phyloP scores from a whole-genome alignment of 2,888 invertebrate species.

The Myopa tessellatipennis region DNA sequence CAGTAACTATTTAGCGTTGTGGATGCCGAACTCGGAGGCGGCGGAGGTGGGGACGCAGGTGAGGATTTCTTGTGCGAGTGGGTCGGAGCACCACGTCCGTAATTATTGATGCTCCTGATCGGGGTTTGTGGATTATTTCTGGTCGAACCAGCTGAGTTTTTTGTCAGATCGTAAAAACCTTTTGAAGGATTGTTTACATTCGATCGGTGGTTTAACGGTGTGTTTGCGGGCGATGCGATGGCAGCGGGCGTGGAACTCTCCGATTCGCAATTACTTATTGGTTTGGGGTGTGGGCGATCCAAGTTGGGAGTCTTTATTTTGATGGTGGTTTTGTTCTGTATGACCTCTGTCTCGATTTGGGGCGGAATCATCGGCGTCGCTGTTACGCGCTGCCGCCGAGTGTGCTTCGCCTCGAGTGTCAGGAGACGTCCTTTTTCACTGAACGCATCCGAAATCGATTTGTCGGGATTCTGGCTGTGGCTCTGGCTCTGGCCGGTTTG shows the following conservation, averaged over 20 bases:
- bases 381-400: constrained; percentile 75
- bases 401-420: constrained; percentile 79
- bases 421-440: constrained; percentile 74
- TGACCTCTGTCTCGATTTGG: constrained; percentile 54
- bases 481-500: constrained; percentile 44
- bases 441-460: constrained; percentile 43
- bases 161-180: constrained; percentile 62
- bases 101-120: constrained; percentile 13
- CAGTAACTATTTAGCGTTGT: constrained; percentile 49
- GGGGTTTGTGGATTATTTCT: constrained; percentile 58
- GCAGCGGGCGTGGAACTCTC: not conserved
- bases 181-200: constrained; percentile 26
- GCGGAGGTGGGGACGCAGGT: constrained; percentile 44
- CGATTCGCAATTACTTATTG: not conserved
- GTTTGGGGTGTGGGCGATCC: constrained; percentile 25
- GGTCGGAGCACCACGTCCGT: constrained; percentile 13
- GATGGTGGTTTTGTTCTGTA: constrained; percentile 62
- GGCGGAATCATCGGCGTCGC: constrained; percentile 70
- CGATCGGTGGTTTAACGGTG: constrained; percentile 23
- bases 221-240: constrained; percentile 14
- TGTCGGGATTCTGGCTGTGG: constrained; percentile 27
- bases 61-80: constrained; percentile 38
- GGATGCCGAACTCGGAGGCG: constrained; percentile 48
- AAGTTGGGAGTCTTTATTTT: constrained; percentile 54
- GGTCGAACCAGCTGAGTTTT: constrained; percentile 78